These are phyloP conservation scores for Callaeas wilsoni DNA, from an alignment of 2,113 vertebrate genomes.

Conservation along the genomic window DNA sequence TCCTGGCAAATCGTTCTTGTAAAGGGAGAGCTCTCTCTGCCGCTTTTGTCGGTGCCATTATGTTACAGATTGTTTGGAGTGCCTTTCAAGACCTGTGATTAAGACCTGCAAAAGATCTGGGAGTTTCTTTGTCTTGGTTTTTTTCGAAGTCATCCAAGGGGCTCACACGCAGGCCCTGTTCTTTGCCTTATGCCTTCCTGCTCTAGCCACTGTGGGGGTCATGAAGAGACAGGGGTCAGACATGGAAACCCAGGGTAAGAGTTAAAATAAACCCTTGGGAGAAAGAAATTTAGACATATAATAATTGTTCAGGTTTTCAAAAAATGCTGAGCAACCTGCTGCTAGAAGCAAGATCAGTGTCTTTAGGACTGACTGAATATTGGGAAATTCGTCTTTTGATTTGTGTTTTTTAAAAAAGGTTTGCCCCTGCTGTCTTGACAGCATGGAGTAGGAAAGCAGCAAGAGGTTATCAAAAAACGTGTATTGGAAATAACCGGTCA, in stretches of 20 bases:
- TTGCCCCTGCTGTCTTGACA: not conserved
- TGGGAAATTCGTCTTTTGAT: not conserved
- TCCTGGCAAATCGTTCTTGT: not conserved
- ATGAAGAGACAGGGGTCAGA: not conserved
- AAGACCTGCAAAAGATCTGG: not conserved
- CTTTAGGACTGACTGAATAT: not conserved
- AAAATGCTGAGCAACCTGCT: not conserved
- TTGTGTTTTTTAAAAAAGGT: not conserved
- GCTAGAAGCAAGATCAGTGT: not conserved
- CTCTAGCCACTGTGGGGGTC: not conserved
- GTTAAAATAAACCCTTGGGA: not conserved
- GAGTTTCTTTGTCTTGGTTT: not conserved
- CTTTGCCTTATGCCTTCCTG: not conserved
- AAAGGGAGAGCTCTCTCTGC: not conserved
- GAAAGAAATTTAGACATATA: not conserved
- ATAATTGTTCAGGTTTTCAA: not conserved
- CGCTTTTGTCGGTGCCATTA: not conserved
- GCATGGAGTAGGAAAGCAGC: not conserved
- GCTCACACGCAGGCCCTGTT: not conserved
- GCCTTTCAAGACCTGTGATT: not conserved
- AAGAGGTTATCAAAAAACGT: not conserved
- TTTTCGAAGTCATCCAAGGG: not conserved
- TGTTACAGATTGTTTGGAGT: not conserved
- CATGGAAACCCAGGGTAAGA: rapidly evolving
- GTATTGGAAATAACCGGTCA: not conserved